A percentile compares a stretch with the other conserved stretches of the same genome.
Evolutionary conservation across 2,113 vertebrate species (phyloP).

Genomic region (Maccullochella peelii): DNA sequence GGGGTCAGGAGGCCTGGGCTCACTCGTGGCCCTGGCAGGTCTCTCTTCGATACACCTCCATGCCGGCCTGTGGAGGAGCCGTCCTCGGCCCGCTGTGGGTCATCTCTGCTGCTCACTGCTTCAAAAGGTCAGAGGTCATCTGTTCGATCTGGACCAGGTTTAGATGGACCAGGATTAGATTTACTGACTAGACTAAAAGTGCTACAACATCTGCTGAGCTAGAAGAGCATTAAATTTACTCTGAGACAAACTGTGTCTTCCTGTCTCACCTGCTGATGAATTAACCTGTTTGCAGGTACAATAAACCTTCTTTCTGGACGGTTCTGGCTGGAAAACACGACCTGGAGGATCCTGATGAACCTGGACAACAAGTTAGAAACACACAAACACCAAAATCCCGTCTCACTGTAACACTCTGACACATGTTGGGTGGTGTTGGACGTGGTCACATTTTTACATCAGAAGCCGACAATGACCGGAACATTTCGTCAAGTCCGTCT

Average conservation of each 20-base stretch:
- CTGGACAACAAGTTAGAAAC: conserved; percentile 38
- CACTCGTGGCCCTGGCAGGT: conserved; percentile 86
- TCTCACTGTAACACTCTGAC: too few relatives aligned
- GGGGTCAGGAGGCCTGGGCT: conserved; percentile 79
- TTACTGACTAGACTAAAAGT: too few relatives aligned
- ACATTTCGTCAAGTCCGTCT: too few relatives aligned
- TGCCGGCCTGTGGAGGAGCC: conserved; percentile 78
- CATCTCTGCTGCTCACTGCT: conserved; percentile 81
- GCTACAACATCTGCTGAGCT: too few relatives aligned
- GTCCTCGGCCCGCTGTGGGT: conserved; percentile 74
- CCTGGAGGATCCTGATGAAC: conserved; percentile 65
- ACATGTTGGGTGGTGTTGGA: too few relatives aligned
- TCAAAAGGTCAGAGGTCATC: conserved; percentile 67
- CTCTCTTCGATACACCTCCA: conserved; percentile 53
- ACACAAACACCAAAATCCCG: background rate
- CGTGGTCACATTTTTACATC: too few relatives aligned
- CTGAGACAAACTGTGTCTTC: background rate
- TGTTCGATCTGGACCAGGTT: background rate
- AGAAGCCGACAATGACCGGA: too few relatives aligned
- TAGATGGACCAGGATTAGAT: background rate
- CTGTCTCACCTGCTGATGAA: background rate
- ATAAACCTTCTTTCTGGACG: conserved; percentile 70
- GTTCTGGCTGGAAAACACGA: conserved; percentile 81
- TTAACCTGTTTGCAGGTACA: conserved; percentile 60
- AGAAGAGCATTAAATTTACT: background rate